Conservation (phyloP, 2,888 invertebrate species). For the Drosophila vallismaia region DNA sequence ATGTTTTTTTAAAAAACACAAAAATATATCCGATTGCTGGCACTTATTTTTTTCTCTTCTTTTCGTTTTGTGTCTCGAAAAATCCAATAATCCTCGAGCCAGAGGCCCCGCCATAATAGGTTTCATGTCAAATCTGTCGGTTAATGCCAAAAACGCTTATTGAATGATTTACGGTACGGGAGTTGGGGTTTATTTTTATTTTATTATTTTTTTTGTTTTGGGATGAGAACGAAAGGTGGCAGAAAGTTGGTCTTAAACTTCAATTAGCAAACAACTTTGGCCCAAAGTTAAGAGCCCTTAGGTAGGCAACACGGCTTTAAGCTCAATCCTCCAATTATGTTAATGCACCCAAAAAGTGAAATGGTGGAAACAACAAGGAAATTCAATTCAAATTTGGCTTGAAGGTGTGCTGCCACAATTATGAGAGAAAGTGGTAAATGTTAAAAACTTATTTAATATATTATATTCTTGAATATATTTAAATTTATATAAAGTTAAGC, state of each 20-base stretch:
- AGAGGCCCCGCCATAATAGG: slow-evolving; percentile 14
- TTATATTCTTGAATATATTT: too few species aligned
- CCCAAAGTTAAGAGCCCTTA: slow-evolving; percentile 12
- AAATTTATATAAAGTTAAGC: too few species aligned
- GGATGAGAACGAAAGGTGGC: neutral
- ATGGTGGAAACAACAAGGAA: neutral
- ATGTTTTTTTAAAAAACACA: neutral
- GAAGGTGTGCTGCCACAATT: too few species aligned
- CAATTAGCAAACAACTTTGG: slow-evolving; percentile 48
- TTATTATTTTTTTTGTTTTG: neutral
- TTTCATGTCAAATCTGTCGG: slow-evolving; percentile 32
- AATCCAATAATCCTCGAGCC: slow-evolving; percentile 12
- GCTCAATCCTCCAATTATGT: slow-evolving; percentile 32
- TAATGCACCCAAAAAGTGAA: slow-evolving; percentile 12
- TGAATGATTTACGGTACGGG: slow-evolving; percentile 45
- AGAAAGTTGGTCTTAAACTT: slow-evolving; percentile 30
- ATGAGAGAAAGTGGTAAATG: too few species aligned
- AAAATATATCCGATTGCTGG: neutral
- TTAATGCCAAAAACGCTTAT: slow-evolving; percentile 39
- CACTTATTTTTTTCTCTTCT: neutral
- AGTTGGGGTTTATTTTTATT: neutral
- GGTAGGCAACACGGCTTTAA: slow-evolving; percentile 33
- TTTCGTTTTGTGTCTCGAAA: neutral
- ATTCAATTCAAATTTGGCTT: slow-evolving; percentile 4
- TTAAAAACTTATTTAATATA: too few species aligned